These are phyloP conservation scores for Prinia subflava DNA, from an alignment of 2,113 vertebrate species.

Conservation along the genomic window DNA sequence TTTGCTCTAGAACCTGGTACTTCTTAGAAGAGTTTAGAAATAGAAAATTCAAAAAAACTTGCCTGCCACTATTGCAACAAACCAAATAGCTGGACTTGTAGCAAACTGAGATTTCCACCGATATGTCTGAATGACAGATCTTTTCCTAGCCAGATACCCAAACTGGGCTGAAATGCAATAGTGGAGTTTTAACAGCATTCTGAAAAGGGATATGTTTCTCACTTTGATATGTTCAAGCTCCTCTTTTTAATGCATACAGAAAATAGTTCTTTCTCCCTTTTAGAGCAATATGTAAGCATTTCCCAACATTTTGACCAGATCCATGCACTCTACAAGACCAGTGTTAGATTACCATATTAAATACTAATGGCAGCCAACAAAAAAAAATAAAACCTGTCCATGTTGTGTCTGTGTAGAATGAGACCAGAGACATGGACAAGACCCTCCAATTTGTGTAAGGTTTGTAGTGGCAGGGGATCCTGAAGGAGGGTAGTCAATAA, in stretches of 20 bases:
- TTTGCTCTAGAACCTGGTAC: not conserved
- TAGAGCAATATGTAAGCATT: not conserved
- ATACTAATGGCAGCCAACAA: not conserved
- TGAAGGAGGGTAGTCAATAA: not conserved
- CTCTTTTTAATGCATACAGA: not conserved
- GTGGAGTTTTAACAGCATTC: not conserved
- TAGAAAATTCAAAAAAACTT: not conserved
- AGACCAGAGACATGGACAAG: not conserved
- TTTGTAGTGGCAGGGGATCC: not conserved
- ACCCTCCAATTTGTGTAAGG: not conserved
- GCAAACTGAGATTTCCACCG: not conserved
- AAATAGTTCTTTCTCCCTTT: not conserved
- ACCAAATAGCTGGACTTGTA: not conserved
- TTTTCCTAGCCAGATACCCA: not conserved
- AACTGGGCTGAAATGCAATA: not conserved
- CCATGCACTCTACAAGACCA: not conserved
- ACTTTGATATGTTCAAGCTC: not conserved
- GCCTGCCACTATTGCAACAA: not conserved
- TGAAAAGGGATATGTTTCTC: not conserved
- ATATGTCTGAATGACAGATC: not conserved
- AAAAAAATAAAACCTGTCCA: not conserved
- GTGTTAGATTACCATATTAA: not conserved
- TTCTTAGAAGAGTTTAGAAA: not conserved
- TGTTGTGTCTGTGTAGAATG: not conserved
- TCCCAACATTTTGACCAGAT: not conserved